Evolutionary conservation across 2,113 vertebrate species (phyloP).

Genomic region (Podarcis cretensis): DNA sequence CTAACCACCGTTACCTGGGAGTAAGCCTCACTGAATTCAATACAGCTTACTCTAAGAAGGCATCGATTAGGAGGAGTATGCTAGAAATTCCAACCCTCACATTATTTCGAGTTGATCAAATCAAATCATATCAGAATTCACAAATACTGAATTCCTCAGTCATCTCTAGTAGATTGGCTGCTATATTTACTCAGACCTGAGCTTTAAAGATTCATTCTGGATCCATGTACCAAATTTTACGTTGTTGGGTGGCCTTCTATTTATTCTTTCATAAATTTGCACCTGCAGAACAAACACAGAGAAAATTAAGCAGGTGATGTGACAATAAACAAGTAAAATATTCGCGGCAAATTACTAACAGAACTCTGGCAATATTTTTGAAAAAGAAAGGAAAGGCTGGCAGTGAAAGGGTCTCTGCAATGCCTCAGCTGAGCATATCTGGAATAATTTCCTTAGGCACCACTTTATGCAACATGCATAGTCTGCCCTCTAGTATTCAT

Average conservation of each 20-base stretch:
- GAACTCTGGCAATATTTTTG: background rate
- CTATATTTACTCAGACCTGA: background rate
- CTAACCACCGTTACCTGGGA: background rate
- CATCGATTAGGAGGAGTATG: background rate
- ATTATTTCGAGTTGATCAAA: background rate
- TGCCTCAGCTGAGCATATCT: background rate
- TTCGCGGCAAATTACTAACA: background rate
- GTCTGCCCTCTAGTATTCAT: constrained; percentile 59
- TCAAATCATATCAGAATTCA: background rate
- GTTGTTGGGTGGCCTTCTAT: background rate
- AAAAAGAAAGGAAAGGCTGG: background rate
- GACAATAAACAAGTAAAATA: background rate
- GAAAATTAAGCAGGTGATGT: too few relatives aligned
- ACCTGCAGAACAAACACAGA: background rate
- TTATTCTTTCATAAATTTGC: background rate
- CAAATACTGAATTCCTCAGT: background rate
- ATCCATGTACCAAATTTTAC: background rate
- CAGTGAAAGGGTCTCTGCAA: background rate
- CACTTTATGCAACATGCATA: constrained; percentile 46
- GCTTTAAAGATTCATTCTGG: background rate
- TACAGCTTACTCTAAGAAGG: too few relatives aligned
- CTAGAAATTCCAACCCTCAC: background rate
- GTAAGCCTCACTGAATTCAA: too few relatives aligned
- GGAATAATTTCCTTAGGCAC: background rate
- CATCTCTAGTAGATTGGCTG: background rate